Evolutionary conservation across 1,140 invertebrate species (phyloP), one percentile per base, ranked within the genome.

Genomic region (Penaeus chinensis): DNA sequence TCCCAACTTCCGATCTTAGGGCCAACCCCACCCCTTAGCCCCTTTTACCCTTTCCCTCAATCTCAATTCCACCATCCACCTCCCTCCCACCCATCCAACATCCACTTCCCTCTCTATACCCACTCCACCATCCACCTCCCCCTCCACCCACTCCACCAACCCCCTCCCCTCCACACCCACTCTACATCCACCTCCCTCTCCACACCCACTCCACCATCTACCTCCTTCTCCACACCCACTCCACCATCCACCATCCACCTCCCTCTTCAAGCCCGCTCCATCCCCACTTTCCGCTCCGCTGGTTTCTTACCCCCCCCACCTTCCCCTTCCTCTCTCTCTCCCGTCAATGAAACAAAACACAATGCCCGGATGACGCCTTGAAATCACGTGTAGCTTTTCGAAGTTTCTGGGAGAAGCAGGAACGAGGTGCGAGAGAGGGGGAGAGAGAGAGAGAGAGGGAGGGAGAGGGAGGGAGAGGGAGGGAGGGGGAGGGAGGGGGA

Each of bases 1-100:
- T 82, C 79, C 79, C 54, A 19, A 82, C 37, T 61, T 65, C 54
- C 54, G 66, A 47, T 65, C 54, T 65, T 65, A 22, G 20, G 62
- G 7, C 79, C 27, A 27, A 47, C 47, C 32, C 79, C 8, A 18
- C 66, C 78, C 4, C 63, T 37, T 32, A 42, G 7, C 37, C 37
- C 37, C 37, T 0, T 42, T 1, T 2, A 42, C 79, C 18, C 54
- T 19, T n/a, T 4, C 54, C 79, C 20, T 47, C 11, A 16, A 0
- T 13, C 77, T 32, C 32, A 32, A 32, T 0, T 32, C 8, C 77
- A 2, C 20, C n/a, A 32, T 32, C 32, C 32, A 32, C 42, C 37
- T 27, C 3, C 13, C 66, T 60, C 18, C 54, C 22, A 3, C 20
- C 54, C 79, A 1, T 47, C 11, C 77, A 2, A 10, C 77, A 19